phyloP scores from a whole-genome alignment of 2,888 invertebrate species.

The Mesorhabditis sp. region DNA sequence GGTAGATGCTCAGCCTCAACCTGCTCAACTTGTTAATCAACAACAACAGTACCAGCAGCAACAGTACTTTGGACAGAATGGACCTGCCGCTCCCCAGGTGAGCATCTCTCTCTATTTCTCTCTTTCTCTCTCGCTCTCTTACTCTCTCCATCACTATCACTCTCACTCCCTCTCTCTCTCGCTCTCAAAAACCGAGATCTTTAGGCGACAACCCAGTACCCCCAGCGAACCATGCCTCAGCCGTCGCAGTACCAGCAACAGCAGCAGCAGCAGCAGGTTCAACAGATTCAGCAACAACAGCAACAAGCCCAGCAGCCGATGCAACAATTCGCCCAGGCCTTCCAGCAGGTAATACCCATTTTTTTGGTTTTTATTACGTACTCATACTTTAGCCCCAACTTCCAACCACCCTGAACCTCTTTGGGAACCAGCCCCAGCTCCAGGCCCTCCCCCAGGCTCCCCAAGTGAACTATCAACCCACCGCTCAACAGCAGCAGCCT shows the following conservation, averaged over 20 bases:
- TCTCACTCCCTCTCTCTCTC: no score
- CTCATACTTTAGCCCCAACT: no score
- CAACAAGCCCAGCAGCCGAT: constrained; percentile 19
- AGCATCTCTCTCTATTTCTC: no score
- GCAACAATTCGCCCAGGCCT: constrained; percentile 15
- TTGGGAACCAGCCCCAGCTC: neutral
- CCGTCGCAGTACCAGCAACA: neutral
- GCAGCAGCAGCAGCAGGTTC: constrained; percentile 15
- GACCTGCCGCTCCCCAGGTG: no score
- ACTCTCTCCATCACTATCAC: no score
- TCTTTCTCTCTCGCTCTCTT: no score
- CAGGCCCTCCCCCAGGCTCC: constrained; percentile 8
- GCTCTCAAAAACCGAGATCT: neutral
- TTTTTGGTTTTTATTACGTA: no score
- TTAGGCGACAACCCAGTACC: neutral
- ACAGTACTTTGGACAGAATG: neutral
- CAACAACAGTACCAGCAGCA: constrained; percentile 8
- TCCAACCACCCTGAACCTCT: no score
- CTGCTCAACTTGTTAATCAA: neutral
- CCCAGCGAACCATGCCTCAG: neutral
- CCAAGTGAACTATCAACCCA: no score
- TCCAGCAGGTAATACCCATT: no score
- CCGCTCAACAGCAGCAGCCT: constrained; percentile 12
- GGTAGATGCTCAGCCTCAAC: constrained; percentile 8
- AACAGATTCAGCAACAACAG: constrained; percentile 7